phyloP scores from a whole-genome alignment of 2,888 invertebrate species.

The Tribolium freemani region DNA sequence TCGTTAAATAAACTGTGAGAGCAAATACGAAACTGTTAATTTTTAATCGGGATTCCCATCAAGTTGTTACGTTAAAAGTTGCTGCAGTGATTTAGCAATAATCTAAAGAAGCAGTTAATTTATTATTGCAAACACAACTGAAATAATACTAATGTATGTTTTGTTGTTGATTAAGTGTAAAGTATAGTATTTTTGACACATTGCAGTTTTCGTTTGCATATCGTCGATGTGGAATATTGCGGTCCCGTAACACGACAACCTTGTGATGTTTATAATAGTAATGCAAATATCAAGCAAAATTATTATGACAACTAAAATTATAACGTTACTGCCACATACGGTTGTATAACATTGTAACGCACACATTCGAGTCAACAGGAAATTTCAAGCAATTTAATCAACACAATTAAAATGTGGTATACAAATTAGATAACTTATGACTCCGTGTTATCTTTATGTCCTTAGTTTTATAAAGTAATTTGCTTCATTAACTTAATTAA shows the following conservation, averaged over 20 bases:
- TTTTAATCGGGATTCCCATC: neutral
- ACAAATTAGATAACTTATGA: neutral
- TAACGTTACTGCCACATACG: neutral
- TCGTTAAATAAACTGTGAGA: constrained; percentile 16
- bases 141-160: no score
- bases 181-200: no score
- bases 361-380: neutral
- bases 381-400: neutral
- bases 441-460: neutral
- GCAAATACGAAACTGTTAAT: constrained; percentile 6
- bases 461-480: no score
- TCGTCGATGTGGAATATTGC: neutral
- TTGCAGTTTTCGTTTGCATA: no score
- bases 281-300: neutral
- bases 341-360: neutral
- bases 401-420: neutral
- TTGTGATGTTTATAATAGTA: neutral
- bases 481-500: no score
- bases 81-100: neutral
- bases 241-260: neutral
- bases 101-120: neutral
- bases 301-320: neutral
- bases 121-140: no score
- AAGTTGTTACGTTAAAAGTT: neutral
- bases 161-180: no score